phyloP scores from a whole-genome alignment of 2,888 invertebrate species.

The Cheilosia pagana region DNA sequence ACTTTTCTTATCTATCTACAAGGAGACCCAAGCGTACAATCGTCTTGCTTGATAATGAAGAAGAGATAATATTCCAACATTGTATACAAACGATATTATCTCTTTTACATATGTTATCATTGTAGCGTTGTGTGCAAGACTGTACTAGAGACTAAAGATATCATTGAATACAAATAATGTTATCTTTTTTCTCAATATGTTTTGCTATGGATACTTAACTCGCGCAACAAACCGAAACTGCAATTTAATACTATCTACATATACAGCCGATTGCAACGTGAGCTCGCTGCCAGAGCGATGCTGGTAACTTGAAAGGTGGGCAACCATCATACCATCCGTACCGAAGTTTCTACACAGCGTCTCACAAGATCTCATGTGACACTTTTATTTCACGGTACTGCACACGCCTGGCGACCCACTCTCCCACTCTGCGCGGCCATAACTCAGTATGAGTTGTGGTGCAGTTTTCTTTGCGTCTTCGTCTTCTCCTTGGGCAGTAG shows the following conservation, averaged over 20 bases:
- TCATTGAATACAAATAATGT: no score
- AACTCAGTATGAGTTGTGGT: conserved; percentile 67
- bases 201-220: no score
- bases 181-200: no score
- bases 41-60: no score
- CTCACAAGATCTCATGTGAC: conserved; percentile 66
- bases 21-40: no score
- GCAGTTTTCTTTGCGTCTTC: conserved; percentile 38
- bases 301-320: conserved; percentile 33
- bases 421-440: conserved; percentile 32
- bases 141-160: no score
- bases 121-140: no score
- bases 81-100: no score
- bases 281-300: conserved; percentile 56
- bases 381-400: conserved; percentile 73
- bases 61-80: no score
- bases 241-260: conserved; percentile 72
- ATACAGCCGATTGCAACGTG: conserved; percentile 63
- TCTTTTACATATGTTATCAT: no score
- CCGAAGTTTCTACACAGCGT: conserved; percentile 50
- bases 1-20: no score
- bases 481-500: conserved; percentile 45
- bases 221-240: conserved; percentile 74
- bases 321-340: conserved; percentile 6
- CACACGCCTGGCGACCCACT: conserved; percentile 64